Base-by-base conservation (phyloP, 1,140 invertebrate species). In the Thalassaphorura encarpata region DNA sequence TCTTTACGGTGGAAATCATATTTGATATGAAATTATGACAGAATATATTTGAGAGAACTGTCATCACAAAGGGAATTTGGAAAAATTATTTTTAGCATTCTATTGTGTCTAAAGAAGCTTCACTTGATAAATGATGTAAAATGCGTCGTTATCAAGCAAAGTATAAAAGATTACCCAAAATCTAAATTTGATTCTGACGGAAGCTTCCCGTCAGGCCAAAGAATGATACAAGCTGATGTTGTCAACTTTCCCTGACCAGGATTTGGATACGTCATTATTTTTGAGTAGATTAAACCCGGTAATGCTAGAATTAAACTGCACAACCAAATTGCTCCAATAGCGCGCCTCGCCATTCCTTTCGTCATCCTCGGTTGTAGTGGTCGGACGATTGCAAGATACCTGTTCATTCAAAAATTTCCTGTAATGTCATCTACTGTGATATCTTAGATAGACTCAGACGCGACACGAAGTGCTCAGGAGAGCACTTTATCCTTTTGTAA, bases 361-460 rank as follows among this genome's bases (percentile, higher is more conserved):
- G 87, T 86, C 77, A 90, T 87, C 49, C 89, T 75, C 8, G 87
- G 87, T 59, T 86, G 78, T 55, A 95, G 76, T 2, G 91, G 91
- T 66, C 87, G 78, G 31, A 95, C 86, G 52, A 96, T 94, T 6
- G 91, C 92, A 71, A 90, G 81, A 68, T 93, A 94, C 71, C 91
- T 95, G 76, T 42, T 72, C 41, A 16, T 29, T 16, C 2, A 31
- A 59, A 67, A 58, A 52, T 28, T 42, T 21, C 1, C 3, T 15
- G 23, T 27, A 26, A 11, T 36, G 33, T 36, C 33, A 36, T n/a
- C 33, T 11, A 36, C 33, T 11, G 11, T n/a, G 33, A 36, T n/a
- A 36, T 11, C 6, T 5, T 53, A 57, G n/a, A n/a, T n/a, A 24
- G 29, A 21, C 11, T 13, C 8, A 29, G 15, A 15, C 15, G 15